Conservation (phyloP, 2,888 invertebrate genomes). For the Pachliopta kotzebuea region DNA sequence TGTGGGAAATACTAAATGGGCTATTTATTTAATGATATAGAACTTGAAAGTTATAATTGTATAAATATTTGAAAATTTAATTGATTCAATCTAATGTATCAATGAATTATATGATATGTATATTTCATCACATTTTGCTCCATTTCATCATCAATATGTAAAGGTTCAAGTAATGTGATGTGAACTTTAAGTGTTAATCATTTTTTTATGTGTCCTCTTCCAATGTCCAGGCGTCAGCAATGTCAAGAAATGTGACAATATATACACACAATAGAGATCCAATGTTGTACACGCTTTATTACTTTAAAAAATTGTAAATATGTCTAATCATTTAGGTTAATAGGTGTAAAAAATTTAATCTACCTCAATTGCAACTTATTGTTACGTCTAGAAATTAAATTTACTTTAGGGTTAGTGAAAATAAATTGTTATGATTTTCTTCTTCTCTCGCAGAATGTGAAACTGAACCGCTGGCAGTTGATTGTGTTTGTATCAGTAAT, state of each 20-base stretch:
- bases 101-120: background rate
- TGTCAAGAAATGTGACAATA: slow-evolving; percentile 47
- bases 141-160: background rate
- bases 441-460: slow-evolving; percentile 62
- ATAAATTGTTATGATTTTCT: slow-evolving; percentile 40
- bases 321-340: slow-evolving; percentile 77
- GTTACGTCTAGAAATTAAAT: slow-evolving; percentile 69
- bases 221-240: slow-evolving; percentile 57
- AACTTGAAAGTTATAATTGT: background rate
- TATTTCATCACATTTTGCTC: background rate
- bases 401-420: slow-evolving; percentile 77
- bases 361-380: slow-evolving; percentile 79
- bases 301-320: slow-evolving; percentile 71
- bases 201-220: slow-evolving; percentile 39
- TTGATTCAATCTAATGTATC: background rate
- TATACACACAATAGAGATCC: slow-evolving; percentile 50
- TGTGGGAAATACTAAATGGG: too few species aligned
- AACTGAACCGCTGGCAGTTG: slow-evolving; percentile 49
- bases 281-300: slow-evolving; percentile 68
- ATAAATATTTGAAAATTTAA: background rate
- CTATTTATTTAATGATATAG: too few species aligned
- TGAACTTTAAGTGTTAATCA: slow-evolving; percentile 9
- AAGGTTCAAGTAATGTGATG: slow-evolving; percentile 8
- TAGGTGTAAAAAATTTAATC: slow-evolving; percentile 80
- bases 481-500: slow-evolving; percentile 52